These are phyloP conservation scores for Watsonalla binaria DNA, from an alignment of 2,888 invertebrate species.

Conservation along the genomic window DNA sequence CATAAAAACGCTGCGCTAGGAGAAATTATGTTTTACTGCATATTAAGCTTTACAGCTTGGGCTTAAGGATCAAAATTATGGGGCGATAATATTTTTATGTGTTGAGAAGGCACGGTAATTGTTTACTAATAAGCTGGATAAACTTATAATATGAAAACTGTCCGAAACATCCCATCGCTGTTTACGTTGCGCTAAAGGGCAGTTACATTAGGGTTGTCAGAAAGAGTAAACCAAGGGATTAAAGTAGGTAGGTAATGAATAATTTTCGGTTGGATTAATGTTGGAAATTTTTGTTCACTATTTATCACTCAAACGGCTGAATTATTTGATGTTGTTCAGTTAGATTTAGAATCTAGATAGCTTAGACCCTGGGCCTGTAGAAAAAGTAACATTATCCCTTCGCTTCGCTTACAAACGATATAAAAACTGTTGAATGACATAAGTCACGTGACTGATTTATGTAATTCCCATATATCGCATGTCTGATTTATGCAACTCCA, in stretches of 20 bases:
- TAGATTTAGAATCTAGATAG: too few relatives aligned
- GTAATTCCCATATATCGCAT: too few relatives aligned
- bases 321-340: too few relatives aligned
- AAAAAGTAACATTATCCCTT: too few relatives aligned
- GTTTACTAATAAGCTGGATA: constrained; percentile 20
- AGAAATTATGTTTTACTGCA: neutral
- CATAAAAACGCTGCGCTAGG: neutral
- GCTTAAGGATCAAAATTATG: constrained; percentile 3
- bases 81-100: constrained; percentile 3
- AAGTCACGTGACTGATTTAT: too few relatives aligned
- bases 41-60: neutral
- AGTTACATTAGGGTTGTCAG: constrained; percentile 6
- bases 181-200: constrained; percentile 12
- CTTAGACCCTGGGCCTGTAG: too few relatives aligned
- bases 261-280: too few relatives aligned
- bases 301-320: too few relatives aligned
- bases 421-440: too few relatives aligned
- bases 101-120: constrained; percentile 9
- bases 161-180: constrained; percentile 17
- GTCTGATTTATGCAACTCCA: too few relatives aligned
- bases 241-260: constrained; percentile 9
- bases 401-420: too few relatives aligned
- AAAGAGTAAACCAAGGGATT: constrained; percentile 6
- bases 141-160: constrained; percentile 25
- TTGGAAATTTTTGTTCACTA: too few relatives aligned